Evolutionary conservation across 2,888 invertebrate species (phyloP), one percentile per base, ranked within the genome.

Genomic region (Eledona agricola): DNA sequence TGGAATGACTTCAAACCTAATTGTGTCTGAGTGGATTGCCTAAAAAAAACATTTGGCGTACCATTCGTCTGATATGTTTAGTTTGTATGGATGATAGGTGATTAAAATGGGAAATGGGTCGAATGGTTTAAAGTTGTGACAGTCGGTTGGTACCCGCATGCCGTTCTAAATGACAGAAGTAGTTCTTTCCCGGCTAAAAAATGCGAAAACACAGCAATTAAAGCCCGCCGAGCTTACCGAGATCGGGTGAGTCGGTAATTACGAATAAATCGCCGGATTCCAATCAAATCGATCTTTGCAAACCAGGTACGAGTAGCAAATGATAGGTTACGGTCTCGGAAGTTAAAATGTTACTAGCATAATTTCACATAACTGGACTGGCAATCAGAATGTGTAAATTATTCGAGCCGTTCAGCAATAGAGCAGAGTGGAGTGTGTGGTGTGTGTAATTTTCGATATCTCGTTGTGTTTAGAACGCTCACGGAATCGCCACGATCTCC

Each of bases 331-430:
- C 61, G 66, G 60, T 65, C 72, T 74, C 74, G 74, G 74, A 74
- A 74, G 74, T 74, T 73, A 71, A 73, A 73, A 74, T 72, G 72
- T 72, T 73, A 67, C 71, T 72, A 66, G 72, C 70, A 73, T 74
- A 72, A 74, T 73, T 73, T 67, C 69, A 71, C 68, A 71, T 73
- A 74, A 74, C 73, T 73, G 73, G 71, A 73, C 69, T 66, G 64
- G 71, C 66, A 73, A 73, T 73, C 74, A 70, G 67, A 71, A 72
- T 72, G 74, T 73, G 74, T 73, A 73, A 74, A 74, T 74, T 74
- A 74, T 70, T 72, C 71, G 65, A 31, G 43, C 52, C 37, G 45
- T 57, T 59, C 46, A 50, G 54, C 57, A n/a, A n/a, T n/a, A n/a
- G n/a, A n/a, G n/a, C n/a, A n/a, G n/a, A n/a, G n/a, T n/a, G n/a